Percentiles rank a stretch among this genome's conserved stretches.
Evolutionary conservation across 2,888 invertebrate genomes (phyloP).

Genomic region (Entomobrya multifasciata): DNA sequence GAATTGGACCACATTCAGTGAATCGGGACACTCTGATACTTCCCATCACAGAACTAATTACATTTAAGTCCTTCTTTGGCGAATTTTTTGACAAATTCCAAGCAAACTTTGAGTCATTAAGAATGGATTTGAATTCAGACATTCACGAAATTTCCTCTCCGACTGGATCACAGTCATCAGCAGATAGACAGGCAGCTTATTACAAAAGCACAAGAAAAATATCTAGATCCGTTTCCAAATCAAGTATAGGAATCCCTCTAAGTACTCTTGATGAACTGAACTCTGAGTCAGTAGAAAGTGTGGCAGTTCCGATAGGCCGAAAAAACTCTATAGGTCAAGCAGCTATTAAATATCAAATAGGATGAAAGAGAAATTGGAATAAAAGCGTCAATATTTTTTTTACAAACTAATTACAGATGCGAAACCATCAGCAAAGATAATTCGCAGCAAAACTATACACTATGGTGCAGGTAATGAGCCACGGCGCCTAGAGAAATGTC

Average conservation of each 20-base stretch:
- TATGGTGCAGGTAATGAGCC: constrained; percentile 55
- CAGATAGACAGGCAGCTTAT: constrained; percentile 40
- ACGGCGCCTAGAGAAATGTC: constrained; percentile 44
- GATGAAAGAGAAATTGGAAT: no score
- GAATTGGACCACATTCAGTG: constrained; percentile 47
- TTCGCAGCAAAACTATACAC: constrained; percentile 63
- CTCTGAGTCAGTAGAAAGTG: constrained; percentile 47
- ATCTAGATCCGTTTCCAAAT: constrained; percentile 38
- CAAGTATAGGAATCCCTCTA: not conserved
- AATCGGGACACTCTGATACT: constrained; percentile 69
- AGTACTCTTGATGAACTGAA: constrained; percentile 37
- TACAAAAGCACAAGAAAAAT: constrained; percentile 61
- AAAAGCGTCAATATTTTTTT: no score
- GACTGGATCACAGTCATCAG: constrained; percentile 8
- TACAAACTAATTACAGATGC: no score
- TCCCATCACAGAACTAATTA: constrained; percentile 56
- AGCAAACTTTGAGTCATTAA: constrained; percentile 44
- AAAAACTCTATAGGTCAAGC: constrained; percentile 25
- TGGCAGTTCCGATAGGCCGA: constrained; percentile 13
- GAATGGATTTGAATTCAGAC: constrained; percentile 55
- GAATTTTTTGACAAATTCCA: constrained; percentile 67
- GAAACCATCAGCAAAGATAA: constrained; percentile 22
- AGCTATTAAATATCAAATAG: no score
- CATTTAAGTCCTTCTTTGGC: constrained; percentile 69
- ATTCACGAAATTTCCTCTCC: constrained; percentile 51